Percentiles rank a stretch among this genome's conserved stretches.
These are phyloP conservation scores for Drosophila robusta DNA, from an alignment of 2,888 invertebrate genomes.

Conservation along the genomic window DNA sequence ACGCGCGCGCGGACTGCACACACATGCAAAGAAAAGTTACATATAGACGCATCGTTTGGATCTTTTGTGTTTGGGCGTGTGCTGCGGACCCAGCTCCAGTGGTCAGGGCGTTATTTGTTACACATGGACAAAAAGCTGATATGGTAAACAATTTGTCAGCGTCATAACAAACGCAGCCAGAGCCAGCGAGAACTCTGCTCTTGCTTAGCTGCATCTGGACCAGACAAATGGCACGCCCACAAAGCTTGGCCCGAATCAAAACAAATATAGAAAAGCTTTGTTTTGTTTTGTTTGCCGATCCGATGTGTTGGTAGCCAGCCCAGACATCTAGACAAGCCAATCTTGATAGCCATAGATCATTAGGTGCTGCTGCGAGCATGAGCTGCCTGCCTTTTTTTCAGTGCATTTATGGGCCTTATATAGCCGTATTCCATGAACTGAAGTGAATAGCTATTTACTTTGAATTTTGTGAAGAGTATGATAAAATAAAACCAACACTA, in stretches of 20 bases:
- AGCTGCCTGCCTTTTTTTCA: background rate
- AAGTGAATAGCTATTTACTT: background rate
- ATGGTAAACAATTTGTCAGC: slow-evolving; percentile 79
- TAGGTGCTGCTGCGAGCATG: slow-evolving; percentile 7
- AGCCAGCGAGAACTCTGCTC: slow-evolving; percentile 26
- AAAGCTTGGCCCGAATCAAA: slow-evolving; percentile 46
- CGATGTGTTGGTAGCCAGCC: slow-evolving; percentile 26
- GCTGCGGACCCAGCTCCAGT: slow-evolving; percentile 27
- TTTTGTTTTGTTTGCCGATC: slow-evolving; percentile 42
- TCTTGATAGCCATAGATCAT: slow-evolving; percentile 61
- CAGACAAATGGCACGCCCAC: slow-evolving; percentile 61
- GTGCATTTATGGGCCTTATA: slow-evolving; percentile 1
- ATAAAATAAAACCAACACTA: too few relatives aligned
- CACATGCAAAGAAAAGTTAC: slow-evolving; percentile 29
- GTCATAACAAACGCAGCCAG: slow-evolving; percentile 57
- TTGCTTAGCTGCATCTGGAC: slow-evolving; percentile 26
- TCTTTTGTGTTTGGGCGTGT: slow-evolving; percentile 71
- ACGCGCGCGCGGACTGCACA: slow-evolving; percentile 9
- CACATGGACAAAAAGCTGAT: slow-evolving; percentile 75
- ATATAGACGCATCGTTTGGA: slow-evolving; percentile 36
- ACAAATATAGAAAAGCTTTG: slow-evolving; percentile 57
- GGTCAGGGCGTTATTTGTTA: slow-evolving; percentile 71
- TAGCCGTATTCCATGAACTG: background rate
- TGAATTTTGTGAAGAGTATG: background rate
- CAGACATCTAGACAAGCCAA: slow-evolving; percentile 58